Percentiles rank a stretch among this genome's conserved stretches.
These are phyloP conservation scores for Chrysotoxum bicinctum DNA, from an alignment of 2,888 invertebrate genomes.

Conservation along the genomic window DNA sequence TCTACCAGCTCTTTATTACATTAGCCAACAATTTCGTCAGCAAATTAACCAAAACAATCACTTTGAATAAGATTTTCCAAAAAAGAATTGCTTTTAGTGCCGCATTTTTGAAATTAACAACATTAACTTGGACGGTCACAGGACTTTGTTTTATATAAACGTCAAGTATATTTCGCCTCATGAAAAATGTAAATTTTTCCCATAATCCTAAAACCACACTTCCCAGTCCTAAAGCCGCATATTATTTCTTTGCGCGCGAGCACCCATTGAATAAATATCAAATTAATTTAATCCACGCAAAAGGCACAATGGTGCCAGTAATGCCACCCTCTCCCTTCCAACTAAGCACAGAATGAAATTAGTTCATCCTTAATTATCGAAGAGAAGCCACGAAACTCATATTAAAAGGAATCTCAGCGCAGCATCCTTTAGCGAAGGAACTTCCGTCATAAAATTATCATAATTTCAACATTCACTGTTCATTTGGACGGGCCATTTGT, in stretches of 20 bases:
- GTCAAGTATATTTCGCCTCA: background rate
- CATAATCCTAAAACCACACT: slow-evolving; percentile 53
- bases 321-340: background rate
- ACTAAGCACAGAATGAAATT: slow-evolving; percentile 47
- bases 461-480: slow-evolving; percentile 65
- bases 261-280: slow-evolving; percentile 73
- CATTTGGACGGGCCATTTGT: slow-evolving; percentile 75
- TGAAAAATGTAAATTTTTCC: slow-evolving; percentile 56
- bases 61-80: slow-evolving; percentile 51
- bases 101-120: slow-evolving; percentile 36
- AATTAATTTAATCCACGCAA: slow-evolving; percentile 74
- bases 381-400: slow-evolving; percentile 44
- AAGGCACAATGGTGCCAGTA: slow-evolving; percentile 29
- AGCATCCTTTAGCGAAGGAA: slow-evolving; percentile 51
- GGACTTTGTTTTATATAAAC: slow-evolving; percentile 1
- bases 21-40: slow-evolving; percentile 54
- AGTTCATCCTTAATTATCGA: slow-evolving; percentile 69
- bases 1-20: slow-evolving; percentile 8
- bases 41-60: slow-evolving; percentile 69
- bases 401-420: slow-evolving; percentile 32
- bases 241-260: slow-evolving; percentile 36
- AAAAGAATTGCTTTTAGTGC: slow-evolving; percentile 9
- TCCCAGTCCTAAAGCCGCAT: slow-evolving; percentile 22
- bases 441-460: slow-evolving; percentile 71
- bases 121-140: slow-evolving; percentile 20